Evolutionary conservation across 2,797 vertebrate genomes (phyloP), one percentile per base, ranked within the genome.

Genomic region (Peromyscus eremicus): DNA sequence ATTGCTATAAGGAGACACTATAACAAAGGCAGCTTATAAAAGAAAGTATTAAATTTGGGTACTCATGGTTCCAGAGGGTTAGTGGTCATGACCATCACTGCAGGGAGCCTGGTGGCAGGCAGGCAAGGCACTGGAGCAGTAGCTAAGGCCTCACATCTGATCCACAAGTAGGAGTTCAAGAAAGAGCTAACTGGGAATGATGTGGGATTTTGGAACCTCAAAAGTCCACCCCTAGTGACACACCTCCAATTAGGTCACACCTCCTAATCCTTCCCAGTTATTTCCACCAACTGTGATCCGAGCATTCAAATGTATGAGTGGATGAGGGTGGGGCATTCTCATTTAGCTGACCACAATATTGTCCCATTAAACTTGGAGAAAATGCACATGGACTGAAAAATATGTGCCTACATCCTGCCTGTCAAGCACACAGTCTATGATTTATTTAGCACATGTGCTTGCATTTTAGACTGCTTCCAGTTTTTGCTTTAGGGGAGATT

Each of bases 401-500:
- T 32, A 21, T 25, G 17, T n/a, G 21, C 81, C 2, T 17, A 91
- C 64, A 0, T 80, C 32, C 32, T 0, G 27, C 32, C 68, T 10
- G 1, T 92, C 84, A 43, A 57, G 49, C 46, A 21, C 16, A 0
- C 29, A 34, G 34, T 5, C 70, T 21, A 5, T 82, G 10, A 79
- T 90, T 64, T 86, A 57, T 64, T 37, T 76, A 92, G 62, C 80
- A 52, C 27, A 6, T 14, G 21, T 27, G 25, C 80, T 77, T 43
- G 68, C 84, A 75, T 76, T 83, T 55, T 23, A 62, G 49, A 88
- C 79, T 70, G 85, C 85, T 91, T 92, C 55, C 80, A 7, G 1
- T 70, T 64, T 94, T 55, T 91, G 71, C 90, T 70, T 73, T 34
- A 80, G 92, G 87, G 21, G 27, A 93, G 71, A 27, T 66, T 43